phyloP scores from a whole-genome alignment of 2,113 vertebrate species.

The Eolophus roseicapilla region DNA sequence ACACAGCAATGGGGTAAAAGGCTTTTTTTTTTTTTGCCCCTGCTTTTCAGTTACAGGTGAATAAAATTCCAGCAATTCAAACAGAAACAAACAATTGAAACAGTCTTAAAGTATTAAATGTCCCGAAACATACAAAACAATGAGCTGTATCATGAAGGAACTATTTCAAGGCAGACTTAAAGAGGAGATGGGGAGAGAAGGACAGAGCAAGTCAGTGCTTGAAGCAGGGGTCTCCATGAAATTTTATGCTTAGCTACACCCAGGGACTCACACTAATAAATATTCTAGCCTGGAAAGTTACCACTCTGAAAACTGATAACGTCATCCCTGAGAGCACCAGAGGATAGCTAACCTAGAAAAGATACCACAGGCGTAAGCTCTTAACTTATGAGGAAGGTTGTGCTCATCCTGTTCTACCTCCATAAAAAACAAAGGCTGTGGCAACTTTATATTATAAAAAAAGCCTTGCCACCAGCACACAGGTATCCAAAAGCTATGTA shows the following conservation, averaged over 20 bases:
- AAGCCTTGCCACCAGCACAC: background rate
- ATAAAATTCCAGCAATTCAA: background rate
- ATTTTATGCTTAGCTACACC: background rate
- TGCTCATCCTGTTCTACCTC: background rate
- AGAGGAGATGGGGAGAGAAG: background rate
- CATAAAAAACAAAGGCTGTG: background rate
- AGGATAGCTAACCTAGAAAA: background rate
- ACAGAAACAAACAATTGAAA: background rate
- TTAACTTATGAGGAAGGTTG: background rate
- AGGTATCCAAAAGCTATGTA: background rate
- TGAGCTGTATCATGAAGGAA: accelerated
- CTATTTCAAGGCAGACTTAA: background rate
- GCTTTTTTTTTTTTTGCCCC: background rate
- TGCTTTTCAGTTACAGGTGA: background rate
- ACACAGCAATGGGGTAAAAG: background rate
- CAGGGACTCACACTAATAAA: background rate
- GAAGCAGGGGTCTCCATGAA: background rate
- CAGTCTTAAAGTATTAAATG: background rate
- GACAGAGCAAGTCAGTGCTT: background rate
- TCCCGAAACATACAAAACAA: background rate
- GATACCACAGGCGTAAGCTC: background rate
- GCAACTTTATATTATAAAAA: background rate
- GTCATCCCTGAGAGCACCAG: background rate
- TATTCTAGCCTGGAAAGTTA: background rate
- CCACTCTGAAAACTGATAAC: background rate